Percentiles rank a stretch among this genome's conserved stretches.
These are phyloP conservation scores for Corapipo altera DNA, from an alignment of 2,113 vertebrate species.

Conservation along the genomic window DNA sequence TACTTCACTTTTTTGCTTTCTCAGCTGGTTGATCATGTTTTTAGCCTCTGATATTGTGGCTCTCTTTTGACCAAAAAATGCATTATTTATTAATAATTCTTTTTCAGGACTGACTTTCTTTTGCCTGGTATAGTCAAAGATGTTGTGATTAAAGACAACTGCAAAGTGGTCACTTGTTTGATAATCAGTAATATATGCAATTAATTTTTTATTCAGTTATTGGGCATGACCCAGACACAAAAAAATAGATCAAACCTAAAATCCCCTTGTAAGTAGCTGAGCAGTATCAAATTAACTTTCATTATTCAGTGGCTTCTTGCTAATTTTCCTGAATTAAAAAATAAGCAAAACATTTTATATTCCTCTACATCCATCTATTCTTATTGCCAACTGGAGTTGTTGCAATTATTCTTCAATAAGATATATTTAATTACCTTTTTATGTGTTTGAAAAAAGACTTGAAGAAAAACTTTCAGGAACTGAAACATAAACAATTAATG, in stretches of 20 bases:
- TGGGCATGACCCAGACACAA: neutral
- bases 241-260: neutral
- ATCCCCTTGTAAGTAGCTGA: neutral
- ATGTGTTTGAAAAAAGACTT: neutral
- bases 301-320: neutral
- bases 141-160: neutral
- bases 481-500: neutral
- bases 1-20: neutral
- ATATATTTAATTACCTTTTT: neutral
- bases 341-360: neutral
- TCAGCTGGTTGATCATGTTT: neutral
- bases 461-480: neutral
- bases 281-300: neutral
- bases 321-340: neutral
- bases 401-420: neutral
- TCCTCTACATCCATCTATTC: neutral
- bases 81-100: slow-evolving; percentile 13
- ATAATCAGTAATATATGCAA: neutral
- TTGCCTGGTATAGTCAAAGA: neutral
- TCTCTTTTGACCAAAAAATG: neutral
- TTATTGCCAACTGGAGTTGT: neutral
- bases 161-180: neutral
- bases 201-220: neutral
- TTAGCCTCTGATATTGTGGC: neutral
- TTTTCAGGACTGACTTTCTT: neutral